Base-by-base conservation (phyloP, 2,113 vertebrate species). In the Sula dactylatra region DNA sequence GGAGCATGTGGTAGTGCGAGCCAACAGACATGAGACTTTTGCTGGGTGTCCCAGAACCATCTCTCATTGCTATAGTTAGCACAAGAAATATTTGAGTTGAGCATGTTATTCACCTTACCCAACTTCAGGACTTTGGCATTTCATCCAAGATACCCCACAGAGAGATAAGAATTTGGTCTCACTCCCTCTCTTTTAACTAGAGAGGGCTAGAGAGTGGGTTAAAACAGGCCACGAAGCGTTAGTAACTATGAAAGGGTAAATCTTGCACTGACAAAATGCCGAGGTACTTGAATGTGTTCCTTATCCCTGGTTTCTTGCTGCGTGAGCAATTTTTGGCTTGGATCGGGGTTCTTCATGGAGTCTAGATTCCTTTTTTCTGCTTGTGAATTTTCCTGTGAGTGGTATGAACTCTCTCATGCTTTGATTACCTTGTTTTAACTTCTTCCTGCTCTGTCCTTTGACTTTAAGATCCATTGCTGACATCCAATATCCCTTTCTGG, bases 191-290 rank as follows among this genome's bases (percentile, higher is more conserved):
- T 40, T 3, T 45, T 69, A 62, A 36, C 22, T 26, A 1, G 62
- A 59, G 36, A 26, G 10, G 21, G 31, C 20, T 78, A 16, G 27
- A 58, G 77, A 47, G 16, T 25, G 24, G 27, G 26, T 85, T 84
- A 47, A 59, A 38, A 8, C 7, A 0, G 4, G 16, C 29, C 38
- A 27, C 1, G 0, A 56, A 58, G 49, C 2, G 3, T 71, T 54
- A 56, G 11, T 72, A 83, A 58, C 64, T 81, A 52, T 6, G 1
- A 52, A 91, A 76, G 73, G 69, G 62, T 64, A 19, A 25, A 58
- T 69, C 44, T 67, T 84, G 42, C 38, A 16, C 32, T 62, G 44
- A 54, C 10, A 32, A 78, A 90, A 73, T n/a, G 55, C 44, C 2
- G 10, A 55, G 77, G n/a, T 87, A 36, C 61, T 55, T 36, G 44